Evolutionary conservation across 2,888 invertebrate species (phyloP).

Genomic region (Crossocerus cetratus): DNA sequence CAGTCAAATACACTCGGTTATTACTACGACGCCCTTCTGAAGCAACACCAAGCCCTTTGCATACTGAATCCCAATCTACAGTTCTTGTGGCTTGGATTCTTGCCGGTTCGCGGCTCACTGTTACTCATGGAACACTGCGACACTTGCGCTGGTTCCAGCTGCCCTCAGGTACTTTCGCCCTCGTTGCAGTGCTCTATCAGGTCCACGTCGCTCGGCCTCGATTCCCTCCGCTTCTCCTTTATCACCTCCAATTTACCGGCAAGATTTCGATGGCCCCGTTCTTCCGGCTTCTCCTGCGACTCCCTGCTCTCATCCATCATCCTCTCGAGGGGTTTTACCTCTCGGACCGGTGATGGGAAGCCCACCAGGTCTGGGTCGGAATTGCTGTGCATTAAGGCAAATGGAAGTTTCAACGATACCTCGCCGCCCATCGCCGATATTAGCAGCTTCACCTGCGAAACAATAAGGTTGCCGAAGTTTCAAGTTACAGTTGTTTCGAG

Average conservation of each 20-base stretch:
- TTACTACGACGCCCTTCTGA: constrained; percentile 75
- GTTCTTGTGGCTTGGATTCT: constrained; percentile 54
- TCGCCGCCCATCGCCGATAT: constrained; percentile 90
- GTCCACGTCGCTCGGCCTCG: constrained; percentile 63
- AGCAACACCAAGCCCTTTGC: constrained; percentile 79
- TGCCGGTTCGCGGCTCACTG: constrained; percentile 52
- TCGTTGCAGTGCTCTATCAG: constrained; percentile 70
- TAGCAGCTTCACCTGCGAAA: constrained; percentile 83
- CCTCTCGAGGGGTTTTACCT: constrained; percentile 29
- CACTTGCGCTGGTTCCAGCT: constrained; percentile 66
- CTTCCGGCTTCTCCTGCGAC: constrained; percentile 37
- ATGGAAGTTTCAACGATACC: constrained; percentile 88
- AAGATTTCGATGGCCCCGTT: constrained; percentile 36
- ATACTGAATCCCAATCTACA: constrained; percentile 77
- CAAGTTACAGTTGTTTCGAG: not conserved
- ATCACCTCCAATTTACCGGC: constrained; percentile 40
- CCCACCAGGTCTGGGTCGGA: constrained; percentile 81
- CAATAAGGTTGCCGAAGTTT: not conserved
- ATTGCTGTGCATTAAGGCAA: constrained; percentile 87
- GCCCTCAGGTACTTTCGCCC: constrained; percentile 68
- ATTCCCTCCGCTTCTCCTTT: constrained; percentile 42
- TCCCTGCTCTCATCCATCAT: constrained; percentile 24
- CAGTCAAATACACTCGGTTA: not conserved
- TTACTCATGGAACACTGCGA: constrained; percentile 53
- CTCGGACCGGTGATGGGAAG: constrained; percentile 73